Evolutionary conservation across 2,113 vertebrate species (phyloP).

Genomic region (Syngnathus typhle): DNA sequence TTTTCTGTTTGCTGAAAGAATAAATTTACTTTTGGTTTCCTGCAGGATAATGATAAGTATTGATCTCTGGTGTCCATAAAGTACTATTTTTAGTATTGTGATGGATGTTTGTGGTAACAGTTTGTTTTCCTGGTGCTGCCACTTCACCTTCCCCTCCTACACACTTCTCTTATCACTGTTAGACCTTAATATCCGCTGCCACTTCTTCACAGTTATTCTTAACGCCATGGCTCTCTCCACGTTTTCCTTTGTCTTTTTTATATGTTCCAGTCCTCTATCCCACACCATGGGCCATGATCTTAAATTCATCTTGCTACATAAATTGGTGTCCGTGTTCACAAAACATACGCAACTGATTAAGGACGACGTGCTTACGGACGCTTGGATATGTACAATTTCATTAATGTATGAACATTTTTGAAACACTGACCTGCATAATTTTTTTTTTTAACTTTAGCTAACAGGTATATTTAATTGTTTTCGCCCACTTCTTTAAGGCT

Average conservation of each 20-base stretch:
- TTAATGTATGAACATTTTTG: constrained; percentile 13
- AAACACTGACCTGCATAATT: constrained; percentile 9
- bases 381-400: neutral
- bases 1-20: constrained; percentile 30
- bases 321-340: constrained; percentile 38
- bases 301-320: constrained; percentile 53
- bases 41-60: constrained; percentile 31
- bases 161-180: constrained; percentile 21
- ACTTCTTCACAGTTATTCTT: constrained; percentile 11
- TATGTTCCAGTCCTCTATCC: constrained; percentile 48
- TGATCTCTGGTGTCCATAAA: constrained; percentile 38
- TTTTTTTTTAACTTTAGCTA: neutral
- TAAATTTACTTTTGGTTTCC: constrained; percentile 16
- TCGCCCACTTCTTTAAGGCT: neutral
- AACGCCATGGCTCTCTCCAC: constrained; percentile 21
- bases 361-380: constrained; percentile 40
- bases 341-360: constrained; percentile 34
- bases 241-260: constrained; percentile 23
- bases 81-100: constrained; percentile 28
- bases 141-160: constrained; percentile 20
- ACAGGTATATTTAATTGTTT: neutral
- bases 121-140: constrained; percentile 17
- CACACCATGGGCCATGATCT: constrained; percentile 27
- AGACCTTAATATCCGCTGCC: constrained; percentile 31
- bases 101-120: constrained; percentile 19